Base-by-base conservation (phyloP, 2,797 vertebrate genomes). In the Rhincodon typus region DNA sequence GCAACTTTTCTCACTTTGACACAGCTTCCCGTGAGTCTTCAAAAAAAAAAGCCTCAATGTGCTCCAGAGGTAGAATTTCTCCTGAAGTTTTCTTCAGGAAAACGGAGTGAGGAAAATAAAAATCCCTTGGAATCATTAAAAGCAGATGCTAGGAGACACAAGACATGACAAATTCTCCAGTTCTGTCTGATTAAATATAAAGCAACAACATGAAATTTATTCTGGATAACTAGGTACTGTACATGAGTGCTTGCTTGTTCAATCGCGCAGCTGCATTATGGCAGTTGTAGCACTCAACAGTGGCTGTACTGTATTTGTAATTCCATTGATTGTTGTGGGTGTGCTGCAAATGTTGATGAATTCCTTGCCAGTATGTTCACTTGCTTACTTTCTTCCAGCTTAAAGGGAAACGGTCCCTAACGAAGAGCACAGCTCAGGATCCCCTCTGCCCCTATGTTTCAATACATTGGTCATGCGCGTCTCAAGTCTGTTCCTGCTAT, bases 1-100 rank as follows among this genome's bases (percentile, higher is more conserved):
- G 90, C 62, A 69, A 69, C 90, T 67, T 91, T 50, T 91, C 62
- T 66, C 88, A 90, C 30, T 66, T 91, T 93, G 53, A 62, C 53
- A 90, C 21, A 42, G 90, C n/a, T 93, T 93, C 90, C 62, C 23
- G n/a, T 38, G 34, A 66, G 1, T 93, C 67, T 93, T 84, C 12
- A 25, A 3, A 84, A 82, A 42, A 0, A n/a, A 91, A 91, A 93
- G 42, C 23, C 90, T 69, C 66, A 69, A 69, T 67, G n/a, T 23
- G 13, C n/a, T 25, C 69, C n/a, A 62, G 66, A 42, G 19, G 8
- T 13, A 38, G 62, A 69, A 23, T 93, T 93, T 93, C 66, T 69
- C 82, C 6, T 46, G 23, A 84, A 84, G 46, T 84, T 46, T 23
- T 84, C 62, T 69, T 69, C n/a, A 69, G 66, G 21, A 69, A 69